A percentile compares a stretch with the other conserved stretches of the same genome.
These are phyloP conservation scores for Tetraodon nigroviridis DNA, from an alignment of 2,113 vertebrate genomes.

Conservation along the genomic window DNA sequence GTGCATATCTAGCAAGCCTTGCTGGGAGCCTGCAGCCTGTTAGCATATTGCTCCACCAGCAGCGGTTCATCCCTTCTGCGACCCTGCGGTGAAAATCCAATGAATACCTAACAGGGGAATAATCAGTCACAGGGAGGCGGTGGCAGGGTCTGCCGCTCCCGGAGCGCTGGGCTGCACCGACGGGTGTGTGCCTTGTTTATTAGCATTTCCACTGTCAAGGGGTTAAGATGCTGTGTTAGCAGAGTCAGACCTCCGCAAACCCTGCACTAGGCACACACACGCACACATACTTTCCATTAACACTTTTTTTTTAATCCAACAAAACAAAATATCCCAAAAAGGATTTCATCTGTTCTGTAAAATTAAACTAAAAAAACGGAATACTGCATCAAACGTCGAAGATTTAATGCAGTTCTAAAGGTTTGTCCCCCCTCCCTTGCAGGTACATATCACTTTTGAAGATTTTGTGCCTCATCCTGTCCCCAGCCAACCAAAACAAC, in stretches of 20 bases:
- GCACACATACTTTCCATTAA: not conserved
- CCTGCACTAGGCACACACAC: not conserved
- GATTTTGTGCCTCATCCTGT: slow-evolving; percentile 1
- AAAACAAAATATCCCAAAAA: no score
- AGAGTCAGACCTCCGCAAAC: slow-evolving; percentile 16
- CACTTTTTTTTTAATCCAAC: no score
- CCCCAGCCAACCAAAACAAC: slow-evolving; percentile 24
- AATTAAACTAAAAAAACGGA: no score
- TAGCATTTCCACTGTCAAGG: slow-evolving; percentile 53
- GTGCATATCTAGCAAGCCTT: slow-evolving; percentile 43
- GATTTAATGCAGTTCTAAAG: no score
- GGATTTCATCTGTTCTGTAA: no score
- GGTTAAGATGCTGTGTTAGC: slow-evolving; percentile 28
- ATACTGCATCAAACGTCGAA: no score
- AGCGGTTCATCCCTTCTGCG: slow-evolving; percentile 26
- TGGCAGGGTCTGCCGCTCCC: slow-evolving; percentile 22
- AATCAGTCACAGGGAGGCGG: slow-evolving; percentile 53
- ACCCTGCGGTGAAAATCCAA: slow-evolving; percentile 55
- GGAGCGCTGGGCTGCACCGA: slow-evolving; percentile 12
- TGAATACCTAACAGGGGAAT: slow-evolving; percentile 68
- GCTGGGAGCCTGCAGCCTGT: slow-evolving; percentile 29
- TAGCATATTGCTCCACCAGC: slow-evolving; percentile 35
- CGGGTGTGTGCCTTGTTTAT: slow-evolving; percentile 48
- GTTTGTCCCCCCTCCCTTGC: no score
- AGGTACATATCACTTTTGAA: no score